Evolutionary conservation across 2,888 invertebrate genomes (phyloP).

Genomic region (Euzophera pinguis): DNA sequence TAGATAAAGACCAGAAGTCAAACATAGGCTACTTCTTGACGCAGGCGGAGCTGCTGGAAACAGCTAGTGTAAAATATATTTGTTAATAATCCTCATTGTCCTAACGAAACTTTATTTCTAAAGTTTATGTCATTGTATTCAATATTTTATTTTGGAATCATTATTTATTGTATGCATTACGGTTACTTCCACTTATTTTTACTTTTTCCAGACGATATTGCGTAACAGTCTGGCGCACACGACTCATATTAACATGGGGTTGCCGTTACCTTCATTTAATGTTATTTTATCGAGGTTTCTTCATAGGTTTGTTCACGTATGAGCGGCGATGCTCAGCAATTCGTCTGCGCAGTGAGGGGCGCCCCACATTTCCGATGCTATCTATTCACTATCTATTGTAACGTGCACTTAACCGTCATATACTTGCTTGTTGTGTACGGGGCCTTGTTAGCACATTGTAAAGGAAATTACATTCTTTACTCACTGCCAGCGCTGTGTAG

Average conservation of each 20-base stretch:
- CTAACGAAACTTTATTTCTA: no score
- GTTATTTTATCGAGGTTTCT: not conserved
- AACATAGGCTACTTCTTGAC: no score
- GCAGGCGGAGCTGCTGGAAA: no score
- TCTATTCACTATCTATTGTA: conserved; percentile 69
- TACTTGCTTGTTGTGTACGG: conserved; percentile 54
- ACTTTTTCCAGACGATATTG: not conserved
- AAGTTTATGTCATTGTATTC: no score
- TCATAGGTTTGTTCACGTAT: conserved; percentile 37
- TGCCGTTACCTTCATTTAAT: conserved; percentile 21
- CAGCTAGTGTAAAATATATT: no score
- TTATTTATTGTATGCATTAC: not conserved
- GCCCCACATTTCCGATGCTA: conserved; percentile 55
- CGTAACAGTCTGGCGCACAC: conserved; percentile 21
- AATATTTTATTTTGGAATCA: no score
- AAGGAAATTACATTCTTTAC: conserved; percentile 76
- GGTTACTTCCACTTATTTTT: not conserved
- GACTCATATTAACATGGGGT: conserved; percentile 17
- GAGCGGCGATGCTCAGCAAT: conserved; percentile 28
- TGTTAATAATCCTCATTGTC: no score
- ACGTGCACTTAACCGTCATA: conserved; percentile 75
- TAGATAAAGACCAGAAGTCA: no score
- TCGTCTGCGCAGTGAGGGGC: conserved; percentile 40
- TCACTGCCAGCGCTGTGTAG: conserved; percentile 57
- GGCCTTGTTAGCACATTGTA: conserved; percentile 78